Percentiles rank a stretch among this genome's conserved stretches.
Conservation (phyloP, 2,113 vertebrate species). For the Bos taurus region ARS-UCD2.0 NC_037336.1:21209001-21209500, state of each 20-base stretch:
- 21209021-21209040: background rate
- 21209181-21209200: background rate
- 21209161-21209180: background rate
- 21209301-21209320: background rate
- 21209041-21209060: background rate
- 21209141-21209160: background rate
- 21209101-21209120: background rate
- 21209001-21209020: background rate
- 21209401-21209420: background rate
- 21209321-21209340: background rate
- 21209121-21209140: background rate
- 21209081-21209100: background rate
- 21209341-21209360: background rate
- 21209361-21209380: background rate
- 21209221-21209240: background rate
- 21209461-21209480: background rate
- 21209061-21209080: background rate
- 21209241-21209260: background rate
- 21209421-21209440: background rate
- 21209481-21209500: background rate
- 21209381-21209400: background rate
- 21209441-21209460: background rate
- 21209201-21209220: background rate
- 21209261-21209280: background rate
- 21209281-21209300: background rate